A percentile compares a stretch with the other conserved stretches of the same genome.
Conservation (phyloP, 1,140 invertebrate species). For the Drosophila nebulosa region DNA sequence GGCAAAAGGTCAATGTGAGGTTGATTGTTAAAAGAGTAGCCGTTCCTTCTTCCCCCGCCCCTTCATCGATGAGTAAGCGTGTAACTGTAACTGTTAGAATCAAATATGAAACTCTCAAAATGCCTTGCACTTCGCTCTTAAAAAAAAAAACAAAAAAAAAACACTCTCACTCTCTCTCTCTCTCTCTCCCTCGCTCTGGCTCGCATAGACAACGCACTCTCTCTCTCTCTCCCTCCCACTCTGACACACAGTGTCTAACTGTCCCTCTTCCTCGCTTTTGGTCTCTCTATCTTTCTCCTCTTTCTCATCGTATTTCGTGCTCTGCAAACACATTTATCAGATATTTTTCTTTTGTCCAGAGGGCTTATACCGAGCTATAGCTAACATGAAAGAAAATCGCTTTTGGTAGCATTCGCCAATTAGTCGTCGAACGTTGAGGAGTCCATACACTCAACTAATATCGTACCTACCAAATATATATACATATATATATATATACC, state of each 20-base stretch:
- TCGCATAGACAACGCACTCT: neutral
- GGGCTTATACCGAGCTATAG: conserved; percentile 52
- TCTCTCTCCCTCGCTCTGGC: conserved; percentile 2
- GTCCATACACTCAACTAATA: neutral
- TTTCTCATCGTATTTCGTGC: conserved; percentile 3
- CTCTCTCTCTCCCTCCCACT: neutral
- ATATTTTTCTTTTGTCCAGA: conserved; percentile 64
- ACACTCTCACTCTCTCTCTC: conserved; percentile 7
- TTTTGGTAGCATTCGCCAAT: conserved; percentile 56
- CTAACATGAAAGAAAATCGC: conserved; percentile 46
- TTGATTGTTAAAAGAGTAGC: conserved; percentile 28
- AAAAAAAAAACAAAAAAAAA: too few species aligned
- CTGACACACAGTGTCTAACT: neutral
- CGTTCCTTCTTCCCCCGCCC: conserved; percentile 9
- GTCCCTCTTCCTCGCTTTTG: neutral
- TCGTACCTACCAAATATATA: neutral
- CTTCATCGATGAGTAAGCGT: conserved; percentile 18
- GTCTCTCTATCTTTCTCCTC: conserved; percentile 32
- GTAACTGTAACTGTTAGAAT: conserved; percentile 25
- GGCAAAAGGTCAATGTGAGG: conserved; percentile 48
- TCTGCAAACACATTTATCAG: conserved; percentile 60
- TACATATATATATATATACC: neutral
- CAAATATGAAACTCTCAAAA: neutral
- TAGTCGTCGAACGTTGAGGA: conserved; percentile 56
- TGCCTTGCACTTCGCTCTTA: conserved; percentile 21